Evolutionary conservation across 2,113 vertebrate species (phyloP).

Genomic region (Rhizomys pruinosus): DNA sequence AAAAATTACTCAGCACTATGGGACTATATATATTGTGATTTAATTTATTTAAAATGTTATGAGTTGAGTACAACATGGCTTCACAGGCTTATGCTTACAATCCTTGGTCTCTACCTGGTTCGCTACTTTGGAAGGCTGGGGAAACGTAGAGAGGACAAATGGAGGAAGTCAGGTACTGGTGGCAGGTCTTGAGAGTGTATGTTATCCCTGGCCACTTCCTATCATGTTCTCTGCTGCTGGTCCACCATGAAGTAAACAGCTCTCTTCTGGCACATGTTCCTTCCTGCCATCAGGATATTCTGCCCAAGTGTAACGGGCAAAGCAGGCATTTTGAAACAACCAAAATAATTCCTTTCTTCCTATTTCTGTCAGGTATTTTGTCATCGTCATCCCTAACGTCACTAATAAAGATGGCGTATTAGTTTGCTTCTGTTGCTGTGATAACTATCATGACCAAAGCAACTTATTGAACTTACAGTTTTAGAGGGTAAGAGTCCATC

Average conservation of each 20-base stretch:
- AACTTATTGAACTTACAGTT: too few relatives aligned
- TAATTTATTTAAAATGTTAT: background rate
- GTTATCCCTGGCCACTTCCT: background rate
- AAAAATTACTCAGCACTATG: slow-evolving; percentile 23
- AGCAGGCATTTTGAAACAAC: background rate
- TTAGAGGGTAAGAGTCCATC: too few relatives aligned
- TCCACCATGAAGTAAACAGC: background rate
- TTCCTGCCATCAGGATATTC: background rate
- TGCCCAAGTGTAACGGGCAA: background rate
- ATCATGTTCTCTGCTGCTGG: background rate
- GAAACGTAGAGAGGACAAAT: background rate
- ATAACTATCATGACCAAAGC: too few relatives aligned
- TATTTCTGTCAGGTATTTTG: background rate
- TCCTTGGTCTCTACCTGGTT: background rate
- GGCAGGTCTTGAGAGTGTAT: background rate
- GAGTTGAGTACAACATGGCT: background rate
- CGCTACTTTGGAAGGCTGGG: background rate
- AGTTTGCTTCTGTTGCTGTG: too few relatives aligned
- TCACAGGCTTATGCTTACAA: background rate
- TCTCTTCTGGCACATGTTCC: background rate
- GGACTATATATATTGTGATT: background rate
- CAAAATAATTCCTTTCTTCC: background rate
- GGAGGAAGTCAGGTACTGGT: background rate
- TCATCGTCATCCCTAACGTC: background rate
- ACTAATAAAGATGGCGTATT: background rate